These are phyloP conservation scores for Eubasilissa regina DNA, from an alignment of 1,140 invertebrate genomes.

Conservation along the genomic window DNA sequence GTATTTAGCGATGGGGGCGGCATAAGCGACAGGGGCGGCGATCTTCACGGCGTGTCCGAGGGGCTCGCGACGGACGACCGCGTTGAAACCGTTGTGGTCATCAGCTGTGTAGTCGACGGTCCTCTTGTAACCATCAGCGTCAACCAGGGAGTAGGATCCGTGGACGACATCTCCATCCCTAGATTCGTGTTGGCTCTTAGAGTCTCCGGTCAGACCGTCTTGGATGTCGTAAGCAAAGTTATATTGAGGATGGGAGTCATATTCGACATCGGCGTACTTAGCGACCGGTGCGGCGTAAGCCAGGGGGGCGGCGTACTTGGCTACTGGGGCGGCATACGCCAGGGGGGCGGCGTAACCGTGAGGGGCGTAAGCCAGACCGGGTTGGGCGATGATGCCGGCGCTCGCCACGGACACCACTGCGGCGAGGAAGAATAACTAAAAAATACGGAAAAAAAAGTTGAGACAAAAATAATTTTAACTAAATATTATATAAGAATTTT, in stretches of 20 bases:
- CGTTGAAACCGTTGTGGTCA: conserved; percentile 71
- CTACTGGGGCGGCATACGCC: conserved; percentile 57
- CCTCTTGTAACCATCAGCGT: conserved; percentile 74
- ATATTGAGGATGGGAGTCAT: conserved; percentile 74
- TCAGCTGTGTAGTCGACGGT: conserved; percentile 76
- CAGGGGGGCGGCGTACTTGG: conserved; percentile 61
- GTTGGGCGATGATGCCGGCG: too few relatives aligned
- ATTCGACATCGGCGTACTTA: conserved; percentile 63
- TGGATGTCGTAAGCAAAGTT: conserved; percentile 74
- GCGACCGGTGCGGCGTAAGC: conserved; percentile 57
- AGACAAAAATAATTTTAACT: too few relatives aligned
- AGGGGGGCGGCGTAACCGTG: conserved; percentile 50
- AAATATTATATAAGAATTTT: too few relatives aligned
- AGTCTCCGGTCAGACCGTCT: conserved; percentile 75
- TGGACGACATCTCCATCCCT: conserved; percentile 74
- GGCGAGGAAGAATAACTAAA: too few relatives aligned
- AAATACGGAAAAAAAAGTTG: too few relatives aligned
- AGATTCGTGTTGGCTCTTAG: conserved; percentile 74
- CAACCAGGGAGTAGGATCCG: conserved; percentile 72
- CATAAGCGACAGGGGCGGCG: too few relatives aligned
- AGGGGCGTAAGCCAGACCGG: too few relatives aligned
- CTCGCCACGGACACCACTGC: too few relatives aligned
- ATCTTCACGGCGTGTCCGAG: conserved; percentile 58
- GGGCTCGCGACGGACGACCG: conserved; percentile 65
- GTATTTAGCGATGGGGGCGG: too few relatives aligned